Base-by-base conservation (phyloP, 2,888 invertebrate species). In the Uloborus plumipes region DNA sequence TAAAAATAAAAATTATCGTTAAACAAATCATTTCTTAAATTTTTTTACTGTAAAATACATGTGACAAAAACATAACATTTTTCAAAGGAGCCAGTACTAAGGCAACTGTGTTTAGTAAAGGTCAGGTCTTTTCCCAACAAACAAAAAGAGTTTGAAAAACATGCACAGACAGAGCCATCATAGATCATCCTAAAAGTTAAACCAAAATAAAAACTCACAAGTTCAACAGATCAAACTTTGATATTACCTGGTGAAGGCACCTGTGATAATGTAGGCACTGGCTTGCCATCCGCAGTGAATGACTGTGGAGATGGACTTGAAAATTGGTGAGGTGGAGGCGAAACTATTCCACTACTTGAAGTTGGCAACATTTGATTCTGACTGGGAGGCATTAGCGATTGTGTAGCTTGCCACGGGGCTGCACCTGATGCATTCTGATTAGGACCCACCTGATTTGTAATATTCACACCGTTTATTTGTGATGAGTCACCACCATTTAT, bases 181-280 rank as follows among this genome's bases (percentile, higher is more conserved):
- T n/a, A n/a, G n/a, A n/a, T n/a, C n/a, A n/a, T n/a, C n/a, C 31
- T 31, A 31, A 31, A 31, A 31, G 31, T 31, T 31, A 7, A 31
- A 31, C 7, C 7, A 39, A 39, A 39, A 39, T 39, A 9, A 39
- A n/a, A 39, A 39, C 11, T 39, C 3, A 39, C 4, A 39, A 39
- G 18, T 50, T 20, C 51, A 69, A 39, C 39, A 22, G 22, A 69
- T 31, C 13, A 69, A 55, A 26, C 16, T 39, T 39, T 39, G 39
- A 9, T 39, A 39, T 39, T 71, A 82, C 81, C 81, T 82, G 81
- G 49, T 49, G 74, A 82, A 82, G 81, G 81, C 81, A 82, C 70
- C 76, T 76, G 76, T 71, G 75, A 76, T 71, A 66, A 22, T 39
- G 39, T 70, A 75, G 81, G 81, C 81, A 75, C 71, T 69, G 81